Evolutionary conservation across 2,888 invertebrate species (phyloP).

Genomic region (Trilocha varians): DNA sequence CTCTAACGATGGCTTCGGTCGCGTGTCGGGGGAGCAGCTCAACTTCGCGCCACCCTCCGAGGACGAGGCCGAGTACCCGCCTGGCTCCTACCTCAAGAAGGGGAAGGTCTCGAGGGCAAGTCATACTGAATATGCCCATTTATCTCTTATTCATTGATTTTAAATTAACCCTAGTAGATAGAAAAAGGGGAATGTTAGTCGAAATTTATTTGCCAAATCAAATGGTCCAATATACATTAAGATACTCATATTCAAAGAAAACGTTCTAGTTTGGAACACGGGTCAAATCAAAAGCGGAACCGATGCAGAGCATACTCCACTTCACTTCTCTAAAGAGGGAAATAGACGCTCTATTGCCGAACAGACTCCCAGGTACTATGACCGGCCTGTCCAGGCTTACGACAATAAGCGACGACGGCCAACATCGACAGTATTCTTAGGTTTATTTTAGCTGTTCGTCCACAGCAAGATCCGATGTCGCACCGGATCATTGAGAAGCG

Average conservation of each 20-base stretch:
- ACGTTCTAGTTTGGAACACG: neutral
- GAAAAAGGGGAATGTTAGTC: no score
- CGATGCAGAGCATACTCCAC: neutral
- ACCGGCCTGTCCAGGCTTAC: neutral
- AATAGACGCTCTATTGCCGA: neutral
- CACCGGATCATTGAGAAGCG: conserved; percentile 97
- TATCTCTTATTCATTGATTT: conserved; percentile 13
- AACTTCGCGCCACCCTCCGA: conserved; percentile 80
- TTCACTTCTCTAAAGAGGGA: conserved; percentile 1
- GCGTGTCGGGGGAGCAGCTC: conserved; percentile 62
- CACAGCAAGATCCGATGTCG: conserved; percentile 95
- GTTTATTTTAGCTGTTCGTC: conserved; percentile 14
- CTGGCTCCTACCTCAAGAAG: conserved; percentile 76
- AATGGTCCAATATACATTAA: neutral
- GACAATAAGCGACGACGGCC: neutral
- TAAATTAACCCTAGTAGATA: neutral
- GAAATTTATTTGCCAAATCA: no score
- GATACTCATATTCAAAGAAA: neutral
- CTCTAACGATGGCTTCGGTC: conserved; percentile 65
- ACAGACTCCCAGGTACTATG: conserved; percentile 2
- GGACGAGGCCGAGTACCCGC: conserved; percentile 81
- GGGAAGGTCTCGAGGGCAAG: conserved; percentile 79
- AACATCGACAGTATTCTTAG: neutral
- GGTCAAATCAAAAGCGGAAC: neutral
- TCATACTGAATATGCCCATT: conserved; percentile 57